These are phyloP conservation scores for Drosophila conformis DNA, from an alignment of 2,888 invertebrate species.

Conservation along the genomic window DNA sequence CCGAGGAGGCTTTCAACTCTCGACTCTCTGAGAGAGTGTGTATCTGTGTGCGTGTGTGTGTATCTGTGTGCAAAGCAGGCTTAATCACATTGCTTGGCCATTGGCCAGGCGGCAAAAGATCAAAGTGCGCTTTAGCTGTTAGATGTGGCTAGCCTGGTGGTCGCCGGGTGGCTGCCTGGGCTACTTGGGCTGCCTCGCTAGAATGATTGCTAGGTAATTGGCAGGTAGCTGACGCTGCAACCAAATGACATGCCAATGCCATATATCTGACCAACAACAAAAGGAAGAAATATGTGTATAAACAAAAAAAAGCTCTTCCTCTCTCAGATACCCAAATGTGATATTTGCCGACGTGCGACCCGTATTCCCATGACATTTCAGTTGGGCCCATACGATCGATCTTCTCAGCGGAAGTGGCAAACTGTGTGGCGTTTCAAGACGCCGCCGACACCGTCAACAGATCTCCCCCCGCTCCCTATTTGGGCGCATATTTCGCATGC, in stretches of 20 bases:
- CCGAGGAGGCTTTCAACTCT: conserved; percentile 31
- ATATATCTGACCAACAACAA: conserved; percentile 9
- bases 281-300: conserved; percentile 18
- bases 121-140: conserved; percentile 73
- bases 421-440: conserved; percentile 82
- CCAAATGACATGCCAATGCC: conserved; percentile 77
- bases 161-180: conserved; percentile 42
- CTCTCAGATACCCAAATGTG: conserved; percentile 58
- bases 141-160: conserved; percentile 78
- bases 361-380: conserved; percentile 77
- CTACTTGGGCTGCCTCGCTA: conserved; percentile 49
- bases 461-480: conserved; percentile 21
- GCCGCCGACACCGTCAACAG: conserved; percentile 44
- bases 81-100: conserved; percentile 83
- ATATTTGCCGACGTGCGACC: conserved; percentile 42
- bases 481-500: conserved; percentile 48
- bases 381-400: conserved; percentile 33
- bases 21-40: conserved; percentile 18
- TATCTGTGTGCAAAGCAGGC: conserved; percentile 68
- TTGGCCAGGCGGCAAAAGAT: conserved; percentile 80
- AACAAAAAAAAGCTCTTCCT: conserved; percentile 52
- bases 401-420: conserved; percentile 79
- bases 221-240: conserved; percentile 68
- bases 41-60: conserved; percentile 32
- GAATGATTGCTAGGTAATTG: conserved; percentile 75